phyloP scores from a whole-genome alignment of 2,888 invertebrate species.

The Oscheius sp. region DNA sequence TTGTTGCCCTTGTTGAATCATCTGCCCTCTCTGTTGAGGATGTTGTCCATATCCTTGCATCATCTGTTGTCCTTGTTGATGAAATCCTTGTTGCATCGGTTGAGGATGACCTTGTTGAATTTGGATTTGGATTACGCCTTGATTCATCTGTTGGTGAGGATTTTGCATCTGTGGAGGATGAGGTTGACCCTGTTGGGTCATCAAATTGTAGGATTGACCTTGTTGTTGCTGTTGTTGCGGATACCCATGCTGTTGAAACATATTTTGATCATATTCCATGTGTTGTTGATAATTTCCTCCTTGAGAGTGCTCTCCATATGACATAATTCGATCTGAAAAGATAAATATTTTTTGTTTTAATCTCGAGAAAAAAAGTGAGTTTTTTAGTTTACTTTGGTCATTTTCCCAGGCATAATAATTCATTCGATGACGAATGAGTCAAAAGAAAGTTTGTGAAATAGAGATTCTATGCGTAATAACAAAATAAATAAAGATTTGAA shows the following conservation, averaged over 20 bases:
- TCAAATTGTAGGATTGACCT: conserved; percentile 20
- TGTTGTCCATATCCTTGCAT: conserved; percentile 4
- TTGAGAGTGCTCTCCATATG: conserved; percentile 9
- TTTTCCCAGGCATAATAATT: no score
- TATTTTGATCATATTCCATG: conserved; percentile 5
- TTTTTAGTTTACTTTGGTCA: no score
- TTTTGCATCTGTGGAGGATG: conserved; percentile 6
- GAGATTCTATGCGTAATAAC: no score
- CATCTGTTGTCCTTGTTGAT: background rate
- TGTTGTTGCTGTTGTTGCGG: conserved; percentile 17
- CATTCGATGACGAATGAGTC: no score
- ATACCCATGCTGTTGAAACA: conserved; percentile 5
- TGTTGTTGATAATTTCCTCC: conserved; percentile 20
- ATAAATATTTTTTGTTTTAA: background rate
- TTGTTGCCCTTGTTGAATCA: no score
- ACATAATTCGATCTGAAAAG: background rate
- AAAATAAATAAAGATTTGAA: no score
- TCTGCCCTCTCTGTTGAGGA: no score
- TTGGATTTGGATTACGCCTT: background rate
- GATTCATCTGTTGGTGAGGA: background rate
- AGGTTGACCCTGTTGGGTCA: conserved; percentile 19
- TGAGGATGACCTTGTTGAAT: background rate
- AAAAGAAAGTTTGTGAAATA: no score
- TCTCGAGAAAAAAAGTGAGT: no score
- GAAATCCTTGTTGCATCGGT: conserved; percentile 1